Conservation (phyloP, 2,797 vertebrate species). For the Scleropages formosus region DNA sequence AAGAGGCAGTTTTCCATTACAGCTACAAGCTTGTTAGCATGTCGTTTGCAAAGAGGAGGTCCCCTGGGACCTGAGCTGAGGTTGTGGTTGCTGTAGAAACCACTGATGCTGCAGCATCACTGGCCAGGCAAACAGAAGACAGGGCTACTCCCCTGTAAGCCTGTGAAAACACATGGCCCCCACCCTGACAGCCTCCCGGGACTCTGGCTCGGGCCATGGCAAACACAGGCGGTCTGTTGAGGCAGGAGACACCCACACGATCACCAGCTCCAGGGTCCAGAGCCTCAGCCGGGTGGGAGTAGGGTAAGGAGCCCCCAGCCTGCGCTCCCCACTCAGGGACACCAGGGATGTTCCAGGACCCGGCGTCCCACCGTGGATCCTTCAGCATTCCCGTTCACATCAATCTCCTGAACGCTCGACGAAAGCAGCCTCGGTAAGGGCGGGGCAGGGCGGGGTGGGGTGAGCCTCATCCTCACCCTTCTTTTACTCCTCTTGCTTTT, state of each 20-base stretch:
- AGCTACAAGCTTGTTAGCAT: conserved; percentile 31
- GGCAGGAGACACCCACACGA: conserved; percentile 4
- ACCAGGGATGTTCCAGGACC: conserved; percentile 60
- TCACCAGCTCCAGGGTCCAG: neutral
- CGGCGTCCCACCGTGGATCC: conserved; percentile 64
- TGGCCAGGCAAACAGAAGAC: conserved; percentile 48
- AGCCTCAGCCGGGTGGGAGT: neutral
- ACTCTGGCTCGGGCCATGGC: conserved; percentile 22
- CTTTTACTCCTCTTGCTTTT: neutral
- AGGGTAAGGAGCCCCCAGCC: conserved; percentile 2
- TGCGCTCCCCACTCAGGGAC: conserved; percentile 15
- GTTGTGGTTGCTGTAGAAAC: conserved; percentile 76
- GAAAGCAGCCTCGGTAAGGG: conserved; percentile 69
- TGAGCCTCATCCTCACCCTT: neutral
- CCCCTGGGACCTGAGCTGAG: conserved; percentile 38
- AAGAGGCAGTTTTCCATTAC: conserved; percentile 34
- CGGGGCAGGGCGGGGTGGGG: no score
- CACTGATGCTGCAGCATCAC: conserved; percentile 33
- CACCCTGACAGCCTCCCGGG: conserved; percentile 40
- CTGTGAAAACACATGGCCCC: conserved; percentile 53
- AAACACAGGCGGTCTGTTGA: conserved; percentile 19
- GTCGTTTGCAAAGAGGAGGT: conserved; percentile 21
- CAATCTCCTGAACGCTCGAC: conserved; percentile 71
- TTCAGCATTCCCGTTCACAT: conserved; percentile 77
- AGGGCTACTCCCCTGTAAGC: conserved; percentile 32